phyloP scores from a whole-genome alignment of 2,797 vertebrate species.

The Clamator glandarius region DNA sequence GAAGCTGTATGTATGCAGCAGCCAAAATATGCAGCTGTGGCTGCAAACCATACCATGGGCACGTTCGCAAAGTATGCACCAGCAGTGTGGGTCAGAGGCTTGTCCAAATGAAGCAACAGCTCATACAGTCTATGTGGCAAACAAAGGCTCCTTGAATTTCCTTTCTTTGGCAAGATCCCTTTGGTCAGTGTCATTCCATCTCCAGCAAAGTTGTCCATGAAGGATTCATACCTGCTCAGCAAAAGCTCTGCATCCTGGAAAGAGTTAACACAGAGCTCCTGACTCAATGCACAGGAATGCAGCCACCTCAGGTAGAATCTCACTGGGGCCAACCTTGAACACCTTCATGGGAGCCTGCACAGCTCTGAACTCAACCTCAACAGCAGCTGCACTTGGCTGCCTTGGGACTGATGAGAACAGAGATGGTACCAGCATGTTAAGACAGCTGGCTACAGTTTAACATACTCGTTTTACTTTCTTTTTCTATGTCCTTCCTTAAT shows the following conservation, averaged over 20 bases:
- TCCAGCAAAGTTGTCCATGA: neutral
- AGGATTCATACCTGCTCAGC: neutral
- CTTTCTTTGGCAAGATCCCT: neutral
- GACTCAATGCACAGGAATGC: conserved; percentile 2
- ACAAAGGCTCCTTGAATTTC: neutral
- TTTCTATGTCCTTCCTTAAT: neutral
- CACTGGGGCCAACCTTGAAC: neutral
- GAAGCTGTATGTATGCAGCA: neutral
- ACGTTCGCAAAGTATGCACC: neutral
- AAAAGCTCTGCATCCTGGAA: neutral
- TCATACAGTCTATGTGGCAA: neutral
- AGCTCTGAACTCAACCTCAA: neutral
- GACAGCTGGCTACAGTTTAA: neutral
- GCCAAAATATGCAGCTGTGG: neutral
- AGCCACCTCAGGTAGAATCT: neutral
- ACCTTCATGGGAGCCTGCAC: neutral
- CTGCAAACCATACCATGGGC: neutral
- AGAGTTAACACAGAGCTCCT: conserved; percentile 1
- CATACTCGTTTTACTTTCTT: neutral
- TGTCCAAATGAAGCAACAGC: neutral
- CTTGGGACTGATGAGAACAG: neutral
- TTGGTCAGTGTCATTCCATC: neutral
- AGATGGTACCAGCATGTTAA: neutral
- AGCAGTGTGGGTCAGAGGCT: neutral
- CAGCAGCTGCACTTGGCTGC: neutral